Conservation (phyloP, 2,113 vertebrate species). For the Bagarius yarrelli region DNA sequence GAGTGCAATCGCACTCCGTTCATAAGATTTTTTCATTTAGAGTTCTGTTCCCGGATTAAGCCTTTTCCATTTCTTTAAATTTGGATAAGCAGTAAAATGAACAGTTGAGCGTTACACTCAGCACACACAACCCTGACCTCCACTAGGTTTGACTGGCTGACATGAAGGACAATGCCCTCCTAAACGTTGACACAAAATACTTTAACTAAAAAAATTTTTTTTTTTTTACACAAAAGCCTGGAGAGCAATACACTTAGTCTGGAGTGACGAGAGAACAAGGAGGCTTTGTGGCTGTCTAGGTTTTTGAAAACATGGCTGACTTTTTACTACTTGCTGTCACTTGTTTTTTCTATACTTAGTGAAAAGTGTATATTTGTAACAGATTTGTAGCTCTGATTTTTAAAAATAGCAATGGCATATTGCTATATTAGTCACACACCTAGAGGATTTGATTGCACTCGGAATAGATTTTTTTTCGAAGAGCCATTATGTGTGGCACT, state of each 20-base stretch:
- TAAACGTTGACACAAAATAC: not conserved
- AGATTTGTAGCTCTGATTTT: constrained; percentile 49
- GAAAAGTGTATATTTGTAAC: constrained; percentile 51
- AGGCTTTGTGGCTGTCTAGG: constrained; percentile 24
- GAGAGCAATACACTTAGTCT: constrained; percentile 69
- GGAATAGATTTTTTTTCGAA: constrained; percentile 10
- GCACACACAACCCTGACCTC: constrained; percentile 18
- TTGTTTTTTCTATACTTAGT: constrained; percentile 50
- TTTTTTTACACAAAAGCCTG: constrained; percentile 48
- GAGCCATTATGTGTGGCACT: not conserved
- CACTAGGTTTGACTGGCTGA: constrained; percentile 13
- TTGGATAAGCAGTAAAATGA: not conserved
- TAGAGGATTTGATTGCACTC: constrained; percentile 23
- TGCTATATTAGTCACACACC: constrained; percentile 11
- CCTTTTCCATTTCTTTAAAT: constrained; percentile 28
- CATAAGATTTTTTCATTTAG: constrained; percentile 56
- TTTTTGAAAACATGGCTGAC: constrained; percentile 29
- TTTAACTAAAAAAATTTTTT: constrained; percentile 1
- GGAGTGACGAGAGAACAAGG: constrained; percentile 38
- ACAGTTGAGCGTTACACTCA: constrained; percentile 5
- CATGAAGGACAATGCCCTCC: constrained; percentile 2
- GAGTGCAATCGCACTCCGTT: constrained; percentile 74
- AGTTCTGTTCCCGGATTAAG: constrained; percentile 36
- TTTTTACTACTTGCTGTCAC: constrained; percentile 44
- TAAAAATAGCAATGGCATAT: constrained; percentile 14